Conservation (phyloP, 1,140 invertebrate genomes). For the Sweltsa coloradensis region DNA sequence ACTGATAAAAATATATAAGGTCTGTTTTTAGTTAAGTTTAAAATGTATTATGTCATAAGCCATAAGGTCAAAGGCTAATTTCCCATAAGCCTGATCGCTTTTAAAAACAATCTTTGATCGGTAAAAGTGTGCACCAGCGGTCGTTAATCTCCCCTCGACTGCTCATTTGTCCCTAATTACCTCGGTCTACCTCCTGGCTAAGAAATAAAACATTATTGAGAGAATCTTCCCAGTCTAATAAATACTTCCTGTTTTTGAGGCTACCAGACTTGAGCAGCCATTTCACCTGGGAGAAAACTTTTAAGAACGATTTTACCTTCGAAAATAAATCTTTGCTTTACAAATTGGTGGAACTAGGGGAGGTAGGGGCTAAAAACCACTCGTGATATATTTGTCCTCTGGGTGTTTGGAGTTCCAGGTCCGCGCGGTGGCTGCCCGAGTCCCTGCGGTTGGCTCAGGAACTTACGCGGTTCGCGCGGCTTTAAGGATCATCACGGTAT, state of each 20-base stretch:
- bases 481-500: background rate
- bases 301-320: background rate
- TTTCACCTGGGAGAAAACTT: constrained; percentile 1
- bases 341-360: background rate
- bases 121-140: too few species aligned
- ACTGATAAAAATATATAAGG: too few species aligned
- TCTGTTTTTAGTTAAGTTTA: too few species aligned
- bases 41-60: too few species aligned
- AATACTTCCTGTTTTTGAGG: background rate
- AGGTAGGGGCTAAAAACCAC: background rate
- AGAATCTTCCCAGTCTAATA: background rate
- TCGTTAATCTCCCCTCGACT: too few species aligned
- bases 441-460: background rate
- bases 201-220: too few species aligned
- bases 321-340: constrained; percentile 1
- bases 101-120: too few species aligned
- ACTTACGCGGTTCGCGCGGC: too few species aligned
- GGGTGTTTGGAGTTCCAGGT: constrained; percentile 1
- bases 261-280: background rate
- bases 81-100: too few species aligned
- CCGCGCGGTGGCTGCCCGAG: background rate
- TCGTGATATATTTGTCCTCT: constrained; percentile 1
- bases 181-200: too few species aligned
- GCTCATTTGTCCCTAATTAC: too few species aligned
- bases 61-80: too few species aligned